Conservation (phyloP, 2,797 vertebrate species). For the Karalla daura region DNA sequence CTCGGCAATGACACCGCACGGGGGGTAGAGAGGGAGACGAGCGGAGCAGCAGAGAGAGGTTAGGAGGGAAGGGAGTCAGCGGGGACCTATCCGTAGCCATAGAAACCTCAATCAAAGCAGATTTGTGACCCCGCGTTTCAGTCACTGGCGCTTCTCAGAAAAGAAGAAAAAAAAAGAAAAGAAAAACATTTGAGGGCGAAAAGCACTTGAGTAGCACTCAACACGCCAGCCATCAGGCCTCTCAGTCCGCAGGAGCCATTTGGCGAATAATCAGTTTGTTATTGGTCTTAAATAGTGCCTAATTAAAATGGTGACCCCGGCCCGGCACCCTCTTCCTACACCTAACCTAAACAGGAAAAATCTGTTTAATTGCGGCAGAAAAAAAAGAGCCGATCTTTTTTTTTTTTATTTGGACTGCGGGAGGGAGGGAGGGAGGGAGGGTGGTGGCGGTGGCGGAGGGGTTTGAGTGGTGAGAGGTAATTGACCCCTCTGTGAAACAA, state of each 20-base stretch:
- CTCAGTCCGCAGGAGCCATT: constrained; percentile 83
- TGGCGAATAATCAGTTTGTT: constrained; percentile 94
- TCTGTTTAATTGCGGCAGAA: constrained; percentile 92
- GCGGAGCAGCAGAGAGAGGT: constrained; percentile 35
- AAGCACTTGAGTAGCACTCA: constrained; percentile 44
- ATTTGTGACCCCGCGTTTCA: constrained; percentile 59
- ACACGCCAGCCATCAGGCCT: constrained; percentile 37
- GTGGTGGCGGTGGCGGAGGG: not conserved
- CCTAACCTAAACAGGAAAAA: constrained; percentile 98
- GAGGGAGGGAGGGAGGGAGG: not conserved
- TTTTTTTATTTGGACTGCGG: constrained; percentile 23
- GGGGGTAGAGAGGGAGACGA: constrained; percentile 49
- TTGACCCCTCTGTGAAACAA: constrained; percentile 95
- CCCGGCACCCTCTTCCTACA: constrained; percentile 90
- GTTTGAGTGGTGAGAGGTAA: constrained; percentile 88
- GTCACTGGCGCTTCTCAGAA: constrained; percentile 39
- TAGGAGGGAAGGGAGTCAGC: constrained; percentile 44
- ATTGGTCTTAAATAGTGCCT: constrained; percentile 92
- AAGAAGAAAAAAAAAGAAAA: no score
- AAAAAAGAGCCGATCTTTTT: constrained; percentile 57
- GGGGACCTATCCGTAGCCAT: constrained; percentile 59
- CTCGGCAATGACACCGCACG: constrained; percentile 68
- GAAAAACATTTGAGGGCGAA: constrained; percentile 29
- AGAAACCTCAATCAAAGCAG: constrained; percentile 67
- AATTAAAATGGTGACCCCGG: constrained; percentile 94